These are phyloP conservation scores for Thermophis baileyi DNA, from an alignment of 2,113 vertebrate species.

Conservation along the genomic window DNA sequence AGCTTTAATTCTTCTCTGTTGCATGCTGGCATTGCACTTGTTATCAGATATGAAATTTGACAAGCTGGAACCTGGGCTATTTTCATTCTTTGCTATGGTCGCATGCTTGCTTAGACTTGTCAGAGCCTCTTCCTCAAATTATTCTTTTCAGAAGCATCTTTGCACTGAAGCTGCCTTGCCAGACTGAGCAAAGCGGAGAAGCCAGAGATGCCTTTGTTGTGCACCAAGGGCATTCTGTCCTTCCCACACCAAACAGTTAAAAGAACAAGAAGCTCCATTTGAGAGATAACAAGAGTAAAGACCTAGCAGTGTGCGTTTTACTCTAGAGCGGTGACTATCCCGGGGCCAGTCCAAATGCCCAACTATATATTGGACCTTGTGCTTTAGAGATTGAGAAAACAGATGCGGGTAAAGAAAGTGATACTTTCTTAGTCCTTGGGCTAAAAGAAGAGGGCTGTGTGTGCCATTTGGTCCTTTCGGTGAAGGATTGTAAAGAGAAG, in stretches of 20 bases:
- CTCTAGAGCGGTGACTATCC: background rate
- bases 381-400: constrained; percentile 1
- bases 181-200: constrained; percentile 19
- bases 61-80: constrained; percentile 4
- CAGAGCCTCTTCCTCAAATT: background rate
- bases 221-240: constrained; percentile 10
- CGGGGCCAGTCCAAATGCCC: constrained; percentile 9
- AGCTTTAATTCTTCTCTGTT: background rate
- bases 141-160: background rate
- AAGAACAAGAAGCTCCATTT: constrained; percentile 30
- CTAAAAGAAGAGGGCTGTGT: background rate
- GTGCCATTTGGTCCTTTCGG: background rate
- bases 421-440: background rate
- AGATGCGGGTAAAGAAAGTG: background rate
- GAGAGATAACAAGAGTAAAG: constrained; percentile 27
- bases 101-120: background rate
- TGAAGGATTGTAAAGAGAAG: background rate
- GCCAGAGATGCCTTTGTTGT: background rate
- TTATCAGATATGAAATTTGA: constrained; percentile 2
- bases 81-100: background rate
- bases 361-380: background rate
- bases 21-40: background rate
- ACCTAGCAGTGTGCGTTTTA: constrained; percentile 15
- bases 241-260: constrained; percentile 18
- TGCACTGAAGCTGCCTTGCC: background rate